Evolutionary conservation across 2,888 invertebrate species (phyloP).

Genomic region (Serripes groenlandicus): DNA sequence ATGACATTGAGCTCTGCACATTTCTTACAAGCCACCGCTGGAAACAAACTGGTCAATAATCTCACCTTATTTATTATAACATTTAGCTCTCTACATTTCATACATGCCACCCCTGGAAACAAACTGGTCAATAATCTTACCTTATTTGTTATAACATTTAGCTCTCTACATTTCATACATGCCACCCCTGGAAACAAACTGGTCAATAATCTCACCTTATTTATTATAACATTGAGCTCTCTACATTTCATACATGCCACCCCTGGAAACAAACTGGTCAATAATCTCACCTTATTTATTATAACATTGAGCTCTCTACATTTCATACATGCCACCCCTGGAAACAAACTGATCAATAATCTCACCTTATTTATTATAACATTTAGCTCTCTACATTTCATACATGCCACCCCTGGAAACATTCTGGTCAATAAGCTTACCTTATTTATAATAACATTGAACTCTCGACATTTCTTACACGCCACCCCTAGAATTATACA

Average conservation of each 20-base stretch:
- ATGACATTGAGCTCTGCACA: conserved; percentile 75
- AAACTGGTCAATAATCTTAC: neutral
- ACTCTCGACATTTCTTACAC: conserved; percentile 73
- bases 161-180: too few relatives aligned
- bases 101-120: conserved; percentile 65
- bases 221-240: conserved; percentile 71
- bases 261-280: neutral
- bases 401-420: too few relatives aligned
- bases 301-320: conserved; percentile 75
- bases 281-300: neutral
- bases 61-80: conserved; percentile 77
- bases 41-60: neutral
- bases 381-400: conserved; percentile 73
- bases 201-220: neutral
- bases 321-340: conserved; percentile 69
- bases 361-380: conserved; percentile 39
- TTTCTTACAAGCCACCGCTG: conserved; percentile 69
- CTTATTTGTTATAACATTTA: too few relatives aligned
- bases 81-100: conserved; percentile 73
- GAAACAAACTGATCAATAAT: too few relatives aligned
- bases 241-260: conserved; percentile 71
- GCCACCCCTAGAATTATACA: too few relatives aligned
- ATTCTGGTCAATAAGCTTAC: neutral
- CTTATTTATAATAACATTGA: conserved; percentile 58
- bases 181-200: too few relatives aligned